Conservation (phyloP, 2,113 vertebrate genomes). For the Podarcis cretensis region DNA sequence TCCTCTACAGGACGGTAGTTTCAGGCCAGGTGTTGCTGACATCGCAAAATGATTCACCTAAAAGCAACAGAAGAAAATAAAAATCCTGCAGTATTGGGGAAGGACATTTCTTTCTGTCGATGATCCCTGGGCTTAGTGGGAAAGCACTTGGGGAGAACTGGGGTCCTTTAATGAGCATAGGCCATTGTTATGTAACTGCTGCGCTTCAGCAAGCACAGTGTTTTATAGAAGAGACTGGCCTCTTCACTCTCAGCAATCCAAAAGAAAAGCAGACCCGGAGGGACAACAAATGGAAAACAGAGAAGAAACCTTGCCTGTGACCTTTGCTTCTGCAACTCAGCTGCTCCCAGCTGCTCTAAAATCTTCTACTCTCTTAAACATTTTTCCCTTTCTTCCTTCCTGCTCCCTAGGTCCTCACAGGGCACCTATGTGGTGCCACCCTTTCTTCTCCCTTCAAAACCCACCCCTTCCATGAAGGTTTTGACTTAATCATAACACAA, state of each 20-base stretch:
- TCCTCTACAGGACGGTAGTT: background rate
- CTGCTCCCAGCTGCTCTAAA: background rate
- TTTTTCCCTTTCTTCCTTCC: background rate
- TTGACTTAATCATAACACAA: background rate
- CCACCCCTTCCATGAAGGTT: background rate
- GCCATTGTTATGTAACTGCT: background rate
- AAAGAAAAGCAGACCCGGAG: background rate
- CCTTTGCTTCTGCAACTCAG: background rate
- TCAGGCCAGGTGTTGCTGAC: conserved; percentile 23
- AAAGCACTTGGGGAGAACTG: background rate
- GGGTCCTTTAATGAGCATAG: background rate
- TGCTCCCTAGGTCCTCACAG: background rate
- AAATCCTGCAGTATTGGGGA: background rate
- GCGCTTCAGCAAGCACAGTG: background rate
- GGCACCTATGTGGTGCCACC: background rate
- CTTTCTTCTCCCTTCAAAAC: background rate
- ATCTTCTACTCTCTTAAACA: background rate
- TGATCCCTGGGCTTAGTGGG: background rate
- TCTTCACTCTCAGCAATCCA: background rate
- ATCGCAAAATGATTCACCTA: background rate
- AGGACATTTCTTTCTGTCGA: background rate
- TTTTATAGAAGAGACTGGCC: background rate
- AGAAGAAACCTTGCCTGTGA: background rate
- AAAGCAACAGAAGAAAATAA: conserved; percentile 9
- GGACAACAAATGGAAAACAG: background rate